Conservation (phyloP, 30 jellyfish, hydroid and myxozoan genomes). For the Aurelia coerulea region DNA sequence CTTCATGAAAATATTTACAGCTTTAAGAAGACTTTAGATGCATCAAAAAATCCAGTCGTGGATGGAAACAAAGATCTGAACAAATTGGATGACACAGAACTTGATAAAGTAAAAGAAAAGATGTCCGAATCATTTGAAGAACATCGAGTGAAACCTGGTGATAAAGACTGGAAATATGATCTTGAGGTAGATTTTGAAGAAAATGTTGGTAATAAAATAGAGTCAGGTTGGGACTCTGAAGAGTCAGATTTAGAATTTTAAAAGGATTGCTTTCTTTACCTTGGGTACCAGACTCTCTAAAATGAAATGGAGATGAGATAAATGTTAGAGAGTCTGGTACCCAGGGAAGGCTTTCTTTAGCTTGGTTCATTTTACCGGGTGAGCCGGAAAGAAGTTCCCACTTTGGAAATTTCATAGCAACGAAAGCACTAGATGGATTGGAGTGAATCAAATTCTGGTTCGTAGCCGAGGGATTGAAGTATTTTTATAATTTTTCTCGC, state of each 20-base stretch:
- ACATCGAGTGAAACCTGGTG: constrained; percentile 89
- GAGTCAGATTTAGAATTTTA: constrained; percentile 93
- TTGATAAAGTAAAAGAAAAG: constrained; percentile 80
- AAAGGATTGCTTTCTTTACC: background rate
- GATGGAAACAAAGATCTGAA: constrained; percentile 63
- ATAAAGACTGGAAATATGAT: constrained; percentile 90
- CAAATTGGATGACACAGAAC: constrained; percentile 74
- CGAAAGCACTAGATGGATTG: too few species aligned
- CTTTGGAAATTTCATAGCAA: too few species aligned
- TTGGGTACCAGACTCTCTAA: background rate
- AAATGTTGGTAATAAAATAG: constrained; percentile 51
- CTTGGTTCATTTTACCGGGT: too few species aligned
- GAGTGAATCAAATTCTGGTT: too few species aligned
- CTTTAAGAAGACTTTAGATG: background rate
- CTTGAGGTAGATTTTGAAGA: constrained; percentile 79
- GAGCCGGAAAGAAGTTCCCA: too few species aligned
- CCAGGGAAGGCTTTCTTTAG: too few species aligned
- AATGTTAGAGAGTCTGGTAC: too few species aligned
- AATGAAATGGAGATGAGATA: too few species aligned
- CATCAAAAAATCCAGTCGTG: background rate
- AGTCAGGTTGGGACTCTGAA: constrained; percentile 92
- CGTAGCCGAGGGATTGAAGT: too few species aligned
- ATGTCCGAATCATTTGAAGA: constrained; percentile 89
- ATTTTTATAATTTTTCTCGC: too few species aligned
- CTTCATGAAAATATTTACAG: constrained; percentile 44